phyloP scores from a whole-genome alignment of 2,113 vertebrate species.

The Saguinus midas region DNA sequence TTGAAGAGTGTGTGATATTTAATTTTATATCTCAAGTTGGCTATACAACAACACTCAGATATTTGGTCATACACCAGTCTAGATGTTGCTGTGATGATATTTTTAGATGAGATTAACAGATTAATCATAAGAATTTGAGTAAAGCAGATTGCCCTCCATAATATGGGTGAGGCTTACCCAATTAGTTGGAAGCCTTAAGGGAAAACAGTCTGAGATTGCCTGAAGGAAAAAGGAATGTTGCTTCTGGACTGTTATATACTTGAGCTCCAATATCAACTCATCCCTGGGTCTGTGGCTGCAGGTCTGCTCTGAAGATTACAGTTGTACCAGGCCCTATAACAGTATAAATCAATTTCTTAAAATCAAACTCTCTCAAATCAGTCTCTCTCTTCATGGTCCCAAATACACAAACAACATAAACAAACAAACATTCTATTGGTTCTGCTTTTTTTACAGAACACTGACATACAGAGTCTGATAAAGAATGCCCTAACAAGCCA shows the following conservation, averaged over 20 bases:
- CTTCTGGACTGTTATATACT: background rate
- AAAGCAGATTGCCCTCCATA: background rate
- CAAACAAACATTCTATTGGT: no score
- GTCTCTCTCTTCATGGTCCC: background rate
- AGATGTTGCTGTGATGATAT: background rate
- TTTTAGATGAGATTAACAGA: background rate
- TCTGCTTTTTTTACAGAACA: background rate
- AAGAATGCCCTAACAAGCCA: background rate
- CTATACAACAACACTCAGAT: background rate
- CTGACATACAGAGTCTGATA: background rate
- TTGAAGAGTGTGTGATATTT: background rate
- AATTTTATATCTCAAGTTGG: background rate
- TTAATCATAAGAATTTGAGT: background rate
- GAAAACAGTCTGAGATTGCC: background rate
- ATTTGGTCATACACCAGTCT: background rate
- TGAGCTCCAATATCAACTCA: background rate
- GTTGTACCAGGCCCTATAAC: background rate
- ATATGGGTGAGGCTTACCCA: background rate
- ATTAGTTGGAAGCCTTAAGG: background rate
- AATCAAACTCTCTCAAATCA: background rate
- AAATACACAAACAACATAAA: background rate
- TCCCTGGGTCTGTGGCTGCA: background rate
- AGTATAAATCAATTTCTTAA: background rate
- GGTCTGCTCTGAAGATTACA: background rate
- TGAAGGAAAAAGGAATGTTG: background rate